These are phyloP conservation scores for Tiaroga cobitis DNA, from an alignment of 2,797 vertebrate genomes.

Conservation along the genomic window DNA sequence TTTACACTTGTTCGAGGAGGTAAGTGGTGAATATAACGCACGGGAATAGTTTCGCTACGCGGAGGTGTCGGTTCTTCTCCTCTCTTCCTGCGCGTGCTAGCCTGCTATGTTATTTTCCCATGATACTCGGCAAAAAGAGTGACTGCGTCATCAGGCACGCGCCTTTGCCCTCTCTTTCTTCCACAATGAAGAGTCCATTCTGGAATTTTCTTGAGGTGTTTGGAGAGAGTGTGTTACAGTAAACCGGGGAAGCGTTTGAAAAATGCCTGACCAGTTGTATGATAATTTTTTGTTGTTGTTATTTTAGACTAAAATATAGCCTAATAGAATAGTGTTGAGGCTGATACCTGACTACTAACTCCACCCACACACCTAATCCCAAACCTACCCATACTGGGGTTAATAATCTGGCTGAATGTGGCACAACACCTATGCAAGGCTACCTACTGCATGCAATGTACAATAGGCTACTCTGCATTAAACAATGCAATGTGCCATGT, in stretches of 20 bases:
- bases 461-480: neutral
- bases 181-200: slow-evolving; percentile 11
- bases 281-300: neutral
- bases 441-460: neutral
- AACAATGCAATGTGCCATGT: neutral
- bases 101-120: slow-evolving; percentile 52
- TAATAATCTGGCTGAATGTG: neutral
- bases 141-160: slow-evolving; percentile 49
- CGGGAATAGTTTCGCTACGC: neutral
- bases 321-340: neutral
- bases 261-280: neutral
- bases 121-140: slow-evolving; percentile 47
- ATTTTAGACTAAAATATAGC: neutral
- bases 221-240: neutral
- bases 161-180: slow-evolving; percentile 1
- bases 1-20: neutral
- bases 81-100: slow-evolving; percentile 41
- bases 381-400: neutral
- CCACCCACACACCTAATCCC: neutral
- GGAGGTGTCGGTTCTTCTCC: slow-evolving; percentile 13
- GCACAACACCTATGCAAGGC: neutral
- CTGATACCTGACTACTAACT: neutral
- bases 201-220: slow-evolving; percentile 12
- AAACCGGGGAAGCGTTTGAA: neutral
- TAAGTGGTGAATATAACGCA: neutral